These are phyloP conservation scores for Catocala sponsa DNA, from an alignment of 2,888 invertebrate species.

Conservation along the genomic window DNA sequence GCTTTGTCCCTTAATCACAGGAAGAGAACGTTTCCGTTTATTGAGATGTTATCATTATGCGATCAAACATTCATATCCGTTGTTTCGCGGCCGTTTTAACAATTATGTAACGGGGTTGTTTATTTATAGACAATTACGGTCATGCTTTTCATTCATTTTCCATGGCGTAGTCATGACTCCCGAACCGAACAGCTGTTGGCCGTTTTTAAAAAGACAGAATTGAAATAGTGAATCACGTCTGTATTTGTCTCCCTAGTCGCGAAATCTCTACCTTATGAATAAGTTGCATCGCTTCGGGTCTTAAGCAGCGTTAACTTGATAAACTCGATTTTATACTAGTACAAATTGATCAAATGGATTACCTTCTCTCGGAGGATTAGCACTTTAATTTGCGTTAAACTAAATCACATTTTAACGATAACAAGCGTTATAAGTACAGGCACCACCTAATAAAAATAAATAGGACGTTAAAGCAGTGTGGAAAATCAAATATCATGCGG, in stretches of 20 bases:
- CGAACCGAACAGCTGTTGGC: constrained; percentile 43
- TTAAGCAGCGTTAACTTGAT: no score
- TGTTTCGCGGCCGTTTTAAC: constrained; percentile 48
- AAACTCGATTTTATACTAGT: no score
- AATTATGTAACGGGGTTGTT: constrained; percentile 34
- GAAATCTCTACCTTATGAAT: no score
- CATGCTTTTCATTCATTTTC: constrained; percentile 44
- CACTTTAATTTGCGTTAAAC: no score
- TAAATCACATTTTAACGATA: no score
- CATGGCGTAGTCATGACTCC: constrained; percentile 34
- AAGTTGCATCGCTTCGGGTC: no score
- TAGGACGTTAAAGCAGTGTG: no score
- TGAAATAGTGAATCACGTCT: constrained; percentile 37
- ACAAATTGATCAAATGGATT: no score
- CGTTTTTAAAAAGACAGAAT: constrained; percentile 34
- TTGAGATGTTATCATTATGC: constrained; percentile 58
- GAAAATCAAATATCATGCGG: no score
- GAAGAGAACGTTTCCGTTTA: constrained; percentile 63
- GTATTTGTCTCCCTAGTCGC: constrained; percentile 52
- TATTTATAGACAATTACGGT: constrained; percentile 43
- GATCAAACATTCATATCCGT: constrained; percentile 61
- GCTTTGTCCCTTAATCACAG: constrained; percentile 54
- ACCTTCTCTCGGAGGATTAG: no score
- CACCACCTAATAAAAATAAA: no score
- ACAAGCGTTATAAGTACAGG: no score